Conservation (phyloP, 2,888 invertebrate genomes). For the Tetragonisca angustula region DNA sequence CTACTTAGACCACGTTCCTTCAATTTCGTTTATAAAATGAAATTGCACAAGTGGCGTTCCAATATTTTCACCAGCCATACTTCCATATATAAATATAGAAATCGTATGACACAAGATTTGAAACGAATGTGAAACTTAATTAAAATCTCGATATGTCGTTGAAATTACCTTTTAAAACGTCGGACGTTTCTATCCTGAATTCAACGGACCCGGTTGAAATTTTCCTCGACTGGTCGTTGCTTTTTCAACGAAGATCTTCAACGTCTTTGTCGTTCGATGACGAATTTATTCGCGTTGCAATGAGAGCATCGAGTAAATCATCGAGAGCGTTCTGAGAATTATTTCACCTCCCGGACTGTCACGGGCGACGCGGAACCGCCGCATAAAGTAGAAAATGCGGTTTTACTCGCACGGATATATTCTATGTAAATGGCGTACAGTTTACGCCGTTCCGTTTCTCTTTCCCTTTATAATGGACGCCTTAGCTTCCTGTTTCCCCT, state of each 20-base stretch:
- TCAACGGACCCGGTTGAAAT: background rate
- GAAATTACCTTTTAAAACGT: background rate
- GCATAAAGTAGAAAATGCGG: conserved; percentile 51
- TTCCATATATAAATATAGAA: no score
- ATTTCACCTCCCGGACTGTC: conserved; percentile 4
- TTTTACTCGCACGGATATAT: conserved; percentile 34
- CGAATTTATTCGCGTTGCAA: conserved; percentile 24
- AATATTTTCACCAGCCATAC: no score
- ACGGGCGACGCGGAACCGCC: conserved; percentile 17
- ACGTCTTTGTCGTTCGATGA: background rate
- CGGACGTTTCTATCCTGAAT: background rate
- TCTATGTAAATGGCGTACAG: conserved; percentile 49
- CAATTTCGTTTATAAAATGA: no score
- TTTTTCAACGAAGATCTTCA: background rate
- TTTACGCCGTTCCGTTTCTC: conserved; percentile 30
- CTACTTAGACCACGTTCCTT: no score
- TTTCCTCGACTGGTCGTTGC: background rate
- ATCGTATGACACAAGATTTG: background rate
- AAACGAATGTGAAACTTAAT: background rate
- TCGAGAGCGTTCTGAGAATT: conserved; percentile 15
- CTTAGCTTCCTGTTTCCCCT: conserved; percentile 41
- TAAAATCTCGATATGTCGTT: background rate
- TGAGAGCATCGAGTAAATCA: conserved; percentile 37
- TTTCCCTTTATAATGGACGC: conserved; percentile 42
- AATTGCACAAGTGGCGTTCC: no score